Evolutionary conservation across 2,113 vertebrate species (phyloP).

Genomic region (Picathartes gymnocephalus): DNA sequence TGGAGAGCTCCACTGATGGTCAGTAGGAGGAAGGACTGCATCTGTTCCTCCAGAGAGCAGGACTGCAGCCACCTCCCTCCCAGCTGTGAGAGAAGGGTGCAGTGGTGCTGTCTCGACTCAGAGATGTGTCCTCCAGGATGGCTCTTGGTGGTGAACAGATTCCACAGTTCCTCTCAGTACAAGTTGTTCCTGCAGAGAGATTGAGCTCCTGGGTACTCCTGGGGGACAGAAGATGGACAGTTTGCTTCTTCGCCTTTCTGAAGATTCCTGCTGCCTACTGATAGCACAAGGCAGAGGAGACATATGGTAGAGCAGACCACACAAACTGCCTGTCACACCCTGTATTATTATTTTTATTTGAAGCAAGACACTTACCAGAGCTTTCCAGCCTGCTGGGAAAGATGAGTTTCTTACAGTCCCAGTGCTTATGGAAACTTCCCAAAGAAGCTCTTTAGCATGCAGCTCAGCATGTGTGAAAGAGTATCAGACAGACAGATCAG

Average conservation of each 20-base stretch:
- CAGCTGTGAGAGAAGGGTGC: neutral
- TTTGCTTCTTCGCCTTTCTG: neutral
- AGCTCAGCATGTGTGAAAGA: neutral
- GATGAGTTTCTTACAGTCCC: neutral
- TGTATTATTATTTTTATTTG: neutral
- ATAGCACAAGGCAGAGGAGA: neutral
- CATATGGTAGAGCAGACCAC: neutral
- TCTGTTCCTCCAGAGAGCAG: neutral
- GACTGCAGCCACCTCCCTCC: neutral
- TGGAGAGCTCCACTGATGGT: neutral
- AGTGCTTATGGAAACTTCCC: neutral
- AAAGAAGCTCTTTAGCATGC: neutral
- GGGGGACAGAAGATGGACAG: neutral
- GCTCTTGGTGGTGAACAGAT: neutral
- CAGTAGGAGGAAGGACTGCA: neutral
- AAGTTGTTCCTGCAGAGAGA: neutral
- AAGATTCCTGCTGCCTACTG: neutral
- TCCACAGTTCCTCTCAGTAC: neutral
- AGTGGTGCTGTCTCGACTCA: rapidly evolving
- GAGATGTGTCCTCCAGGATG: neutral
- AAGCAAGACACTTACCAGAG: neutral
- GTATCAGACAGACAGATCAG: neutral
- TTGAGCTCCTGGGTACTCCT: neutral
- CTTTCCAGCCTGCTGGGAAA: neutral
- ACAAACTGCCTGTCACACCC: neutral